Evolutionary conservation across 1,140 invertebrate species (phyloP).

Genomic region (Platyscapa corneri): DNA sequence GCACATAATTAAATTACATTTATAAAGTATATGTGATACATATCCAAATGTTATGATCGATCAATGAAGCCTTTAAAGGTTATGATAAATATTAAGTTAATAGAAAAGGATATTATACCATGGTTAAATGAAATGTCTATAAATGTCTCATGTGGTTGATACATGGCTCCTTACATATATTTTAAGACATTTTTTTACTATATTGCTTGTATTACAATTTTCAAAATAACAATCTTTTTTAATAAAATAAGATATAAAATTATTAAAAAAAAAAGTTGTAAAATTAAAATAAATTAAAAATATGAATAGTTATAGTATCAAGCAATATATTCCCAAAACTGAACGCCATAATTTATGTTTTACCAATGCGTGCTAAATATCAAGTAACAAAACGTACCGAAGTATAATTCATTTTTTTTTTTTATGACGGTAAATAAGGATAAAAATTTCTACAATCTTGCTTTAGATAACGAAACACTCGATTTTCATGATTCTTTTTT

Average conservation of each 20-base stretch:
- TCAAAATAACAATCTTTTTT: neutral
- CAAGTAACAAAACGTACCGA: slow-evolving; percentile 9
- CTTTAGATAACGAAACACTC: slow-evolving; percentile 24
- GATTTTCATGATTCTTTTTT: slow-evolving; percentile 37
- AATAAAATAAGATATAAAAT: neutral
- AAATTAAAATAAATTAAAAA: neutral
- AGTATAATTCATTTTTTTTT: slow-evolving; percentile 7
- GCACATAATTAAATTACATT: slow-evolving; percentile 64
- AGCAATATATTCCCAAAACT: slow-evolving; percentile 28
- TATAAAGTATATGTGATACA: slow-evolving; percentile 24
- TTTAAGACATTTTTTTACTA: neutral
- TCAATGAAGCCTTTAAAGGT: slow-evolving; percentile 51
- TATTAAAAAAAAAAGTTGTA: neutral
- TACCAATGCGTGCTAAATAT: slow-evolving; percentile 31
- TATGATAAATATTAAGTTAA: slow-evolving; percentile 3
- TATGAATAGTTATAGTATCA: neutral
- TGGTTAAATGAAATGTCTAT: slow-evolving; percentile 3
- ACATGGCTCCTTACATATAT: slow-evolving; percentile 3
- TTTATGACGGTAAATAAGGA: neutral
- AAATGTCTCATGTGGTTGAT: neutral
- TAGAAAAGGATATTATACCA: slow-evolving; percentile 25
- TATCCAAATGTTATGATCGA: slow-evolving; percentile 51
- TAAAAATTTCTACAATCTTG: slow-evolving; percentile 21
- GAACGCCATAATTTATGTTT: slow-evolving; percentile 33
- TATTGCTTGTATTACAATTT: neutral